Conservation (phyloP, 2,888 invertebrate species). For the Coleophora flavipennella region DNA sequence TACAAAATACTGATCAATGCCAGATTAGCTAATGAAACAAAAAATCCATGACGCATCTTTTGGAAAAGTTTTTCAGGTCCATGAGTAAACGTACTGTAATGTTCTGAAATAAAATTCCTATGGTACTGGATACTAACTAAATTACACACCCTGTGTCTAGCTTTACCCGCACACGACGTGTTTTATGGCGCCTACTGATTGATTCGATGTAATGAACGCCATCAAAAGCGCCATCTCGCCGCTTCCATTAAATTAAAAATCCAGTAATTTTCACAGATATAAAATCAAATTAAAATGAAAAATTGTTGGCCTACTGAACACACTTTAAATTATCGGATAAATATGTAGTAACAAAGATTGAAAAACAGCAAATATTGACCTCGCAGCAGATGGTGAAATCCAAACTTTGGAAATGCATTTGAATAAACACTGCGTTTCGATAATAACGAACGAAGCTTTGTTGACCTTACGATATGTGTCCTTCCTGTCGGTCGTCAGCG, state of each 20-base stretch:
- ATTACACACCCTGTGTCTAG: constrained; percentile 32
- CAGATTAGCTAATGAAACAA: too few species aligned
- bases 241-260: background rate
- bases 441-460: constrained; percentile 56
- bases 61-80: too few species aligned
- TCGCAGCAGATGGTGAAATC: constrained; percentile 67
- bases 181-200: constrained; percentile 18
- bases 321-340: constrained; percentile 8
- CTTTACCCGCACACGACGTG: constrained; percentile 23
- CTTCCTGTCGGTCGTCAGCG: too few species aligned
- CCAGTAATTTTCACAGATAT: constrained; percentile 22
- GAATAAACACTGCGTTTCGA: constrained; percentile 64
- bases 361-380: constrained; percentile 67
- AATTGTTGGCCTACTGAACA: too few species aligned
- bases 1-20: too few species aligned
- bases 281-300: constrained; percentile 30
- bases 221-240: background rate
- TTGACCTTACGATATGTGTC: constrained; percentile 58
- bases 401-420: constrained; percentile 65
- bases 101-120: too few species aligned
- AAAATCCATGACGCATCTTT: too few species aligned
- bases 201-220: constrained; percentile 1
- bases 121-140: too few species aligned
- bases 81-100: too few species aligned
- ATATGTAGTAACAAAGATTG: constrained; percentile 46